These are phyloP conservation scores for Bujurquina vittata DNA, from an alignment of 2,113 vertebrate genomes.

Conservation along the genomic window DNA sequence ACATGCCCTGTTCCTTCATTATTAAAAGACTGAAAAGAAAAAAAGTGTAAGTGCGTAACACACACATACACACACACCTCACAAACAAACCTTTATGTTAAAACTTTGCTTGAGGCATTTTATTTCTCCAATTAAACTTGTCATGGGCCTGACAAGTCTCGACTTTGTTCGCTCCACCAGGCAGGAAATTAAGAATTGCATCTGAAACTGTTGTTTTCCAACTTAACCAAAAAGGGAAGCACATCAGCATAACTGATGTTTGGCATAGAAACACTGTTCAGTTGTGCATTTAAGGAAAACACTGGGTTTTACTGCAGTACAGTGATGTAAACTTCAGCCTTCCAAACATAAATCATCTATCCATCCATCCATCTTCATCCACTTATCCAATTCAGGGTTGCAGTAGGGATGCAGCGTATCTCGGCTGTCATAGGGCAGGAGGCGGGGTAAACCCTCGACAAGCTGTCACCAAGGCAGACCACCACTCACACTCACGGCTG, in stretches of 20 bases:
- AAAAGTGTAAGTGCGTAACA: not conserved
- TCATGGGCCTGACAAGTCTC: conserved; percentile 51
- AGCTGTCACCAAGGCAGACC: not conserved
- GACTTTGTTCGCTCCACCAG: conserved; percentile 47
- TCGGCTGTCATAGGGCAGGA: not conserved
- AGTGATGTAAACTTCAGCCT: not conserved
- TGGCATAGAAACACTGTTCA: conserved; percentile 19
- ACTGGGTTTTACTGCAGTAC: not conserved
- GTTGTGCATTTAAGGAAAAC: not conserved
- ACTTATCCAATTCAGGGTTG: not conserved
- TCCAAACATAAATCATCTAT: not conserved
- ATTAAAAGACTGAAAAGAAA: conserved; percentile 32
- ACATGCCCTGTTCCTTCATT: conserved; percentile 52
- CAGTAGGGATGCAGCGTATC: not conserved
- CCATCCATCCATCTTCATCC: not conserved
- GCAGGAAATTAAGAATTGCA: conserved; percentile 65
- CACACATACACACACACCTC: conserved; percentile 1
- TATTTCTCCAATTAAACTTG: conserved; percentile 58
- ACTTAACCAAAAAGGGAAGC: conserved; percentile 9
- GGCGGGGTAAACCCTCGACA: not conserved
- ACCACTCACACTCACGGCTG: not conserved
- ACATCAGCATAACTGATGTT: conserved; percentile 8
- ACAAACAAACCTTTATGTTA: conserved; percentile 44
- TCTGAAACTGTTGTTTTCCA: conserved; percentile 43
- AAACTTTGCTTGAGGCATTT: conserved; percentile 50